Evolutionary conservation across 2,888 invertebrate species (phyloP), one percentile per base, ranked within the genome.

Genomic region (Cinara cedri): DNA sequence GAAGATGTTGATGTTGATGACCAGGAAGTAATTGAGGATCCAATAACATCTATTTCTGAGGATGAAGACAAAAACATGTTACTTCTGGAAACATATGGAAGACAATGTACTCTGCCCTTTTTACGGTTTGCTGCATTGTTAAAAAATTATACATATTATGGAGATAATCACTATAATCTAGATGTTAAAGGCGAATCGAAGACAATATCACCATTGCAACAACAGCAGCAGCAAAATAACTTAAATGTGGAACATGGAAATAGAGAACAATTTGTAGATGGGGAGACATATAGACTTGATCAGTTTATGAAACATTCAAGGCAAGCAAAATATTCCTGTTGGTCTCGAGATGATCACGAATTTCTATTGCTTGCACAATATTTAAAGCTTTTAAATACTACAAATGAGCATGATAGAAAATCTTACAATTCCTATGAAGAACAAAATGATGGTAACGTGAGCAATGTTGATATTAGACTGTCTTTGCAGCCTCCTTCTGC

Each of bases 51-150:
- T 21, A 2, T 10, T 3, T 57, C 57, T 14, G 42, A 21, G 21
- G 11, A 49, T 11, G 42, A 74, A 11, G 16, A 34, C 11, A 42
- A 44, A 63, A 46, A 34, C 1, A 3, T 54, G 42, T 14, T 54
- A 13, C 11, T 55, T 0, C 16, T 75, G 54, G 78, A 78, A 60
- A 21, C 60, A 24, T 78, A 70, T 42, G 78, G 68, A n/a, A 78
- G 78, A 70, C 70, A 51, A n/a, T 70, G 78, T n/a, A 78, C 94
- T 84, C 87, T 96, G 82, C 95, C 95, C 21, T 96, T 93, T 86
- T 87, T 97, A 82, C 90, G 96, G 65, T 89, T 96, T 71, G 93
- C 95, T 3, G 90, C 95, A 0, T 87, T 97, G 10, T 87, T 97
- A 72, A 75, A 75, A 65, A 75, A 65, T 42, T 54, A 75, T 24